Base-by-base conservation (phyloP, 2,888 invertebrate species). In the Dromius quadrimaculatus region DNA sequence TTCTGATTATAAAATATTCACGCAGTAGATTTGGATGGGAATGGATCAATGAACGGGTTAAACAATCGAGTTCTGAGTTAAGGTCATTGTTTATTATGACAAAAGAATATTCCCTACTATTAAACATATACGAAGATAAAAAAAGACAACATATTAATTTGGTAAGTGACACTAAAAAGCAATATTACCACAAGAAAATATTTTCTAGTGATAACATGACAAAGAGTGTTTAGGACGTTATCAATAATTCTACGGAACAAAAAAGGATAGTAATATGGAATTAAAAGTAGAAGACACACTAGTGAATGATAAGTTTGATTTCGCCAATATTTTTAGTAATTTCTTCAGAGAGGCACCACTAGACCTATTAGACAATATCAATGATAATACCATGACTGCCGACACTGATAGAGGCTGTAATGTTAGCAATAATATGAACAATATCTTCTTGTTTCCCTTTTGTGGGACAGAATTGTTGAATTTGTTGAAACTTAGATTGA, bases 381-480 rank as follows among this genome's bases (percentile, higher is more conserved):
- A 34, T 34, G 8, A 34, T n/a, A 34, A 34, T 34, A 1, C 34
- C 34, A 34, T 34, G 3, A 34, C 2, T 6, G n/a, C n/a, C 2
- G 8, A 34, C 34, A 34, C 8, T 34, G 8, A 34, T 2, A n/a
- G 19, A 9, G 17, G n/a, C 9, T 8, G 9, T 45, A 19, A 2
- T 9, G 4, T 45, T 4, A 19, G 19, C 1, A 17, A 19, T 13
- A 45, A 45, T 19, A 6, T 1, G 8, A 19, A 45, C 15, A 41
- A 41, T 41, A 45, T 45, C 8, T 45, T 45, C 19, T 45, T 45
- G 8, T 19, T 45, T 45, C 19, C 19, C 2, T 45, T 45, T 45
- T 45, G 45, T 6, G 45, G 20, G 17, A 15, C 8, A 8, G 15
- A 41, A 15, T 13, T 41, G n/a, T 8, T 45, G 2, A 45, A 41